phyloP scores from a whole-genome alignment of 2,888 invertebrate species.

The Drosophila melanocephala region DNA sequence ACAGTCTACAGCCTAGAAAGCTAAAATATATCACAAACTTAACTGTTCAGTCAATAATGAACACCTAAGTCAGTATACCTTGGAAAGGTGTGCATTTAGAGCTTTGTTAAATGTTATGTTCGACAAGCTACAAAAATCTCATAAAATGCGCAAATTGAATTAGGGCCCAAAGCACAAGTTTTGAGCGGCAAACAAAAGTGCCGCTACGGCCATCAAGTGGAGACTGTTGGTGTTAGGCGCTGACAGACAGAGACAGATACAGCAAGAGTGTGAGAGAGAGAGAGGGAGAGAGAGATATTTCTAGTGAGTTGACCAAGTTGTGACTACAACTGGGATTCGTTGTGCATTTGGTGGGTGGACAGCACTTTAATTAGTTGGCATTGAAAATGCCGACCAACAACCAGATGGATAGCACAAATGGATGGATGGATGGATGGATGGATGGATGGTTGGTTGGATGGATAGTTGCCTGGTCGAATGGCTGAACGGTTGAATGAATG shows the following conservation, averaged over 20 bases:
- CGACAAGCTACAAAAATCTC: conserved; percentile 65
- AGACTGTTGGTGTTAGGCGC: conserved; percentile 45
- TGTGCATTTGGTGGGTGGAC: conserved; percentile 74
- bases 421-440: conserved; percentile 28
- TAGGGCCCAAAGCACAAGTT: conserved; percentile 31
- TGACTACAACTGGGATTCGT: conserved; percentile 16
- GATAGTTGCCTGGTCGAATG: conserved; percentile 16
- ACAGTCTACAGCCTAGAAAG: not conserved
- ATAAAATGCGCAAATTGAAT: conserved; percentile 70
- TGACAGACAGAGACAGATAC: conserved; percentile 55
- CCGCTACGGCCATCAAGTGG: conserved; percentile 51
- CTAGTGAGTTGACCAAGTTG: conserved; percentile 51
- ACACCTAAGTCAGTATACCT: conserved; percentile 1
- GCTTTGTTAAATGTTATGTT: conserved; percentile 36
- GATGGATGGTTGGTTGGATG: conserved; percentile 29
- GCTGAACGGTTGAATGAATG: conserved; percentile 47
- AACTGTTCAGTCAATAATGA: not conserved
- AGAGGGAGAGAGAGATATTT: not conserved
- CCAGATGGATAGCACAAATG: conserved; percentile 38
- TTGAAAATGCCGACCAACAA: conserved; percentile 69
- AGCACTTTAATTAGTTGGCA: conserved; percentile 81
- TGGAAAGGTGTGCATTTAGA: conserved; percentile 23
- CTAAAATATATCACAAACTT: not conserved
- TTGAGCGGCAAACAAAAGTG: conserved; percentile 54
- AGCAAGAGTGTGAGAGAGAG: not conserved